Evolutionary conservation across 1,140 invertebrate species (phyloP).

Genomic region (Subanguina moxae): DNA sequence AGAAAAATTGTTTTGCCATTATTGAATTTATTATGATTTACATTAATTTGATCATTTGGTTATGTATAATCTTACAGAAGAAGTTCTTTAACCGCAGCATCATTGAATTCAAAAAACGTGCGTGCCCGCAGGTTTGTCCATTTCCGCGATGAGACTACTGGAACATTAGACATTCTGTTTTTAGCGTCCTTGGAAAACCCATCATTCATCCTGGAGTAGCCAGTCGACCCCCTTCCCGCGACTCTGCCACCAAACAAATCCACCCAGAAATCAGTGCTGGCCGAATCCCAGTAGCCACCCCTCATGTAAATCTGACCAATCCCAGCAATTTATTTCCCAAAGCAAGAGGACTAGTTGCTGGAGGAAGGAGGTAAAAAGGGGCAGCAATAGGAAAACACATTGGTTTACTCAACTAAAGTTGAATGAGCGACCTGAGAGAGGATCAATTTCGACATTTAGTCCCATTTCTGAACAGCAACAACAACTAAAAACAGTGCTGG

Average conservation of each 20-base stretch:
- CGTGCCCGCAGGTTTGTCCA: constrained; percentile 47
- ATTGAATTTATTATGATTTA: too few species aligned
- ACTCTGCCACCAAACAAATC: not conserved
- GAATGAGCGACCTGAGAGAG: not conserved
- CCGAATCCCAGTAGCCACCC: constrained; percentile 2
- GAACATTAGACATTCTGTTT: not conserved
- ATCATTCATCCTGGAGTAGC: not conserved
- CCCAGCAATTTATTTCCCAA: constrained; percentile 34
- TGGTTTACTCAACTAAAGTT: not conserved
- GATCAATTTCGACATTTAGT: not conserved
- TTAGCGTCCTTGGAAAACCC: constrained; percentile 18
- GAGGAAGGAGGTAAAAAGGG: not conserved
- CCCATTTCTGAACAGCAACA: not conserved
- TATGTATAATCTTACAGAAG: not conserved
- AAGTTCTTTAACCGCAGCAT: constrained; percentile 6
- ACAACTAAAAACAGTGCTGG: not conserved
- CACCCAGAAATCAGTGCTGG: not conserved
- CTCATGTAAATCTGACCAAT: not conserved
- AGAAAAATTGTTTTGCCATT: too few species aligned
- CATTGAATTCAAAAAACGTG: constrained; percentile 52
- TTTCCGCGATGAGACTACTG: too few species aligned
- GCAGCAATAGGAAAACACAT: not conserved
- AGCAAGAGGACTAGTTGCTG: constrained; percentile 37
- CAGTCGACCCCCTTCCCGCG: constrained; percentile 2
- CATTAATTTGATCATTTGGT: not conserved